Evolutionary conservation across 2,797 vertebrate genomes (phyloP).

Genomic region (Cyclura pinguis): DNA sequence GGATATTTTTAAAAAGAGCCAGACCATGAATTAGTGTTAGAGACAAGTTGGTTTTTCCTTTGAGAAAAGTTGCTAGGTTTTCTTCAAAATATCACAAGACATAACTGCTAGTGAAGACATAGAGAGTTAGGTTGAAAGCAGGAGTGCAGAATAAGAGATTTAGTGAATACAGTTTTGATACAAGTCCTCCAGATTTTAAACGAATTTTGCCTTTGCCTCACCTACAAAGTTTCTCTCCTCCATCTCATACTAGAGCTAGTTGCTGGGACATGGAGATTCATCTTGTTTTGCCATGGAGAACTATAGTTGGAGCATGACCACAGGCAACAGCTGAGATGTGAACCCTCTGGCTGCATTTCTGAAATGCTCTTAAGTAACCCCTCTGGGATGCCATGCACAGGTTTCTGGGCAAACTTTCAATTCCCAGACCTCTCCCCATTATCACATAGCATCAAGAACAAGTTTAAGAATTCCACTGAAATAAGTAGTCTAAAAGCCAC

Average conservation of each 20-base stretch:
- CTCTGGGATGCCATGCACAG: not conserved
- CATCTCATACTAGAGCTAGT: not conserved
- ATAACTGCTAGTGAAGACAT: not conserved
- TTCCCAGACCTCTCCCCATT: not conserved
- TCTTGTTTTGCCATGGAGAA: not conserved
- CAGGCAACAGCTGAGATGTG: not conserved
- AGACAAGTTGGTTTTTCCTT: constrained; percentile 8
- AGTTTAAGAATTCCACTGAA: not conserved
- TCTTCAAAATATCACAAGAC: not conserved
- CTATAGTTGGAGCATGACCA: not conserved
- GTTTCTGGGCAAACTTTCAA: not conserved
- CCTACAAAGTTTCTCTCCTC: not conserved
- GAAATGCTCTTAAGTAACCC: not conserved
- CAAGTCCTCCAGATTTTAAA: not conserved
- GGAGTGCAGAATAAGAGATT: not conserved
- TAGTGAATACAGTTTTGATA: not conserved
- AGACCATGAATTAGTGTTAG: constrained; percentile 1
- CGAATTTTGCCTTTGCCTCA: not conserved
- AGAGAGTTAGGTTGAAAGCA: not conserved
- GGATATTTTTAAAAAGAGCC: not conserved
- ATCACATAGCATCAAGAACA: not conserved
- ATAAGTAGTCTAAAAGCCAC: not conserved
- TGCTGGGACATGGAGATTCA: not conserved
- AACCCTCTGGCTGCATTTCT: not conserved
- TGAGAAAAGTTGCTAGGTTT: not conserved